These are phyloP conservation scores for Agrilus biguttatus DNA, from an alignment of 2,888 invertebrate species.

Conservation along the genomic window DNA sequence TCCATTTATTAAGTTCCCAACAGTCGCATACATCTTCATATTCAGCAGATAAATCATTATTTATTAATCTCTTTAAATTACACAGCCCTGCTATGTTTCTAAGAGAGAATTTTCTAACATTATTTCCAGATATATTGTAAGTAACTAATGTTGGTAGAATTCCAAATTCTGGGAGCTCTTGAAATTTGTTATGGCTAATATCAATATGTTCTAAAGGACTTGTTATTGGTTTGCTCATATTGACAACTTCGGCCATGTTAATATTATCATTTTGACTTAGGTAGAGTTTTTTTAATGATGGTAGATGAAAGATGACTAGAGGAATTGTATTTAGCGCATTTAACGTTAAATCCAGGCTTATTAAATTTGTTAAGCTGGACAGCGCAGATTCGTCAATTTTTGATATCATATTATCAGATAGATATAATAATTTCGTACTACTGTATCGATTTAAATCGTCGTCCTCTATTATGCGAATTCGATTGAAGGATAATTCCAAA, in stretches of 20 bases:
- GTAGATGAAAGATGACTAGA: slow-evolving; percentile 21
- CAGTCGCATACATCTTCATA: slow-evolving; percentile 24
- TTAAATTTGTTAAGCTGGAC: slow-evolving; percentile 16
- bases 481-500: slow-evolving; percentile 23
- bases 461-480: slow-evolving; percentile 21
- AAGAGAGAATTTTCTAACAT: slow-evolving; percentile 14
- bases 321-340: slow-evolving; percentile 22
- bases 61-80: slow-evolving; percentile 20
- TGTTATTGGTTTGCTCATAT: slow-evolving; percentile 19
- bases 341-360: slow-evolving; percentile 22
- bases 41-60: slow-evolving; percentile 17
- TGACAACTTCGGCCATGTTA: slow-evolving; percentile 21
- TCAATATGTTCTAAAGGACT: slow-evolving; percentile 24
- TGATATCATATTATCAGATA: slow-evolving; percentile 23
- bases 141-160: slow-evolving; percentile 18
- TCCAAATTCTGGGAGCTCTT: slow-evolving; percentile 14
- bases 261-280: slow-evolving; percentile 25
- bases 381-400: slow-evolving; percentile 22
- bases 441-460: slow-evolving; percentile 20
- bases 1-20: slow-evolving; percentile 23
- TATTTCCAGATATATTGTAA: slow-evolving; percentile 25
- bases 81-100: slow-evolving; percentile 25
- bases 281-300: slow-evolving; percentile 23
- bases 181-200: slow-evolving; percentile 20
- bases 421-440: slow-evolving; percentile 23